Evolutionary conservation across 2,797 vertebrate genomes (phyloP), one percentile per base, ranked within the genome.

Genomic region (Semaprochilodus insignis): DNA sequence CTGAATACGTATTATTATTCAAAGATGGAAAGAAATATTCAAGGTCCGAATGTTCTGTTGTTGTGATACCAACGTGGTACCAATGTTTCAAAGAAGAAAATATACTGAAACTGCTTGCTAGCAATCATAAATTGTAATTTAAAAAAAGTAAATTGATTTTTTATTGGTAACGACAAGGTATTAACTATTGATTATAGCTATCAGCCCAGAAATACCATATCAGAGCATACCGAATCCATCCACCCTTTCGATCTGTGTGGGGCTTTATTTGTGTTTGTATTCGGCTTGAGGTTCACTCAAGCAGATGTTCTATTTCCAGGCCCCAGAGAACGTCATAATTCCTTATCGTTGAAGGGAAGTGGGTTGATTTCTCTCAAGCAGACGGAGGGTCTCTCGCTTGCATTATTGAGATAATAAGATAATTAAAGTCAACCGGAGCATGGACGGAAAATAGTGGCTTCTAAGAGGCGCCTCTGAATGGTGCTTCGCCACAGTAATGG

Each of bases 271-370:
- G 10, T 51, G 11, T 17, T 14, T 66, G 17, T 8, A 66, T 4
- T 34, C 27, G 17, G 63, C 15, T 65, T 65, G 1, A 65, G 16
- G 80, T 55, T 65, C 77, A 52, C 34, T 52, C 31, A 2, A 82
- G 78, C 81, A 80, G 77, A 85, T 80, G 81, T 81, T 86, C 70
- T 34, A 72, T 81, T 85, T 85, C 15, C 60, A 69, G 73, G 52
- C 51, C 27, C 40, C 34, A 59, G 13, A 59, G 69, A 25, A 54
- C 48, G 8, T n/a, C 48, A 74, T 67, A 59, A 52, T 78, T 76
- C 25, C 60, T 78, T 65, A 78, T 81, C 23, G 52, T 82, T 80
- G 54, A 48, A 67, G 77, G n/a, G 81, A 83, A 83, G 74, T 40
- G 60, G 44, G 73, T 44, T 54, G 79, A 77, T 85, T 83, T 86